phyloP scores from a whole-genome alignment of 2,113 vertebrate species.

The Syrmaticus mikado region DNA sequence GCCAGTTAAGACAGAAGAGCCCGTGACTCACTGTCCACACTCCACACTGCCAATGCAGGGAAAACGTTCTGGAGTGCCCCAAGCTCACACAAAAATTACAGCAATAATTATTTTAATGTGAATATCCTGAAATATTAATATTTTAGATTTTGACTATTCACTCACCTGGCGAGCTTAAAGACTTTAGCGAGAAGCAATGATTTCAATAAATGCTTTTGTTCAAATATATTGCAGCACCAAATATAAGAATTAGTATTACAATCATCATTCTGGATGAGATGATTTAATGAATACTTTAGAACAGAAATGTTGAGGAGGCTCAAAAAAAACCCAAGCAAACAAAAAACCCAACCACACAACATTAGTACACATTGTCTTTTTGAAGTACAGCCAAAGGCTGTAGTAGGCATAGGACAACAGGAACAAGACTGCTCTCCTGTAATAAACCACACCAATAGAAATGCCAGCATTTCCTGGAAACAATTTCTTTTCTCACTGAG shows the following conservation, averaged over 20 bases:
- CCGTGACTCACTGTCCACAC: neutral
- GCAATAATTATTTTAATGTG: neutral
- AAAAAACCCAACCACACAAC: neutral
- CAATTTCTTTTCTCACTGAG: neutral
- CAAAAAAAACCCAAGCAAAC: neutral
- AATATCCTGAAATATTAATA: neutral
- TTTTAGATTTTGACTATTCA: neutral
- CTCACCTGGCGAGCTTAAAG: neutral
- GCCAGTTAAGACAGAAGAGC: neutral
- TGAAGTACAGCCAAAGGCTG: neutral
- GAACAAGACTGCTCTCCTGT: neutral
- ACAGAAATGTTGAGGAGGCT: conserved; percentile 34
- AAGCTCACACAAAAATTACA: neutral
- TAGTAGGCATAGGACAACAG: neutral
- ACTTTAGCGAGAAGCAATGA: neutral
- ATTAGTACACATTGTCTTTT: neutral
- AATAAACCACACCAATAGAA: neutral
- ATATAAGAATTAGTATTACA: neutral
- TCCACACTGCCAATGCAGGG: neutral
- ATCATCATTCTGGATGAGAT: neutral
- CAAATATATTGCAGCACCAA: neutral
- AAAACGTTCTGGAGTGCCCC: conserved; percentile 18
- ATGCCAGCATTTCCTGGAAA: neutral
- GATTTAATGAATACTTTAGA: conserved; percentile 10
- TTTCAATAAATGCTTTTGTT: neutral